Percentiles rank a stretch among this genome's conserved stretches.
Evolutionary conservation across 2,888 invertebrate genomes (phyloP).

Genomic region (Agrilus biguttatus): DNA sequence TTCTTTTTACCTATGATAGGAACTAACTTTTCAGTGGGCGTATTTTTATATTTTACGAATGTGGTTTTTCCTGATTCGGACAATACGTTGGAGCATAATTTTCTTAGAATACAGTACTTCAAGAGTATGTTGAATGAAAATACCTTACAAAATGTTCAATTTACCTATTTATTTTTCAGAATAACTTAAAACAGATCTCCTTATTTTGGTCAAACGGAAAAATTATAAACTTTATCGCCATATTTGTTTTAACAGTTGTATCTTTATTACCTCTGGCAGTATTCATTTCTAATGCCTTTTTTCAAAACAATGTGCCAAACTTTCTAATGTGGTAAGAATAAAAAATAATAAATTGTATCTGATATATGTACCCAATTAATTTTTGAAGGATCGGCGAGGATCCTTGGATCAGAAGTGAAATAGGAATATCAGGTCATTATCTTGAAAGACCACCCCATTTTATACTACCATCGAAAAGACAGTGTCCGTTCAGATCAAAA

Average conservation of each 20-base stretch:
- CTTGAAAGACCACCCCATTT: conserved; percentile 33
- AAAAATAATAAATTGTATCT: not conserved
- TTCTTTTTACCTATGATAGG: too few species aligned
- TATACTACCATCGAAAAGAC: conserved; percentile 12
- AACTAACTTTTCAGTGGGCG: conserved; percentile 23
- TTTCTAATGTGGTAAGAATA: conserved; percentile 23
- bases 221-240: not conserved
- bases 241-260: too few species aligned
- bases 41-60: conserved; percentile 21
- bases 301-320: conserved; percentile 18
- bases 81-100: too few species aligned
- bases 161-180: not conserved
- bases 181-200: not conserved
- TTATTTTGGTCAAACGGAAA: not conserved
- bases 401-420: conserved; percentile 42
- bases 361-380: not conserved
- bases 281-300: not conserved
- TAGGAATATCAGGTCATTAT: conserved; percentile 46
- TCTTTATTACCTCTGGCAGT: not conserved
- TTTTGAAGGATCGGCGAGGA: conserved; percentile 38
- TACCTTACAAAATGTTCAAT: conserved; percentile 1
- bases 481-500: conserved; percentile 20
- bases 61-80: conserved; percentile 20
- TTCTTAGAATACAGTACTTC: too few species aligned
- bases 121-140: conserved; percentile 6